Base-by-base conservation (phyloP, 1,140 invertebrate genomes). In the Thaumetopoea pityocampa region DNA sequence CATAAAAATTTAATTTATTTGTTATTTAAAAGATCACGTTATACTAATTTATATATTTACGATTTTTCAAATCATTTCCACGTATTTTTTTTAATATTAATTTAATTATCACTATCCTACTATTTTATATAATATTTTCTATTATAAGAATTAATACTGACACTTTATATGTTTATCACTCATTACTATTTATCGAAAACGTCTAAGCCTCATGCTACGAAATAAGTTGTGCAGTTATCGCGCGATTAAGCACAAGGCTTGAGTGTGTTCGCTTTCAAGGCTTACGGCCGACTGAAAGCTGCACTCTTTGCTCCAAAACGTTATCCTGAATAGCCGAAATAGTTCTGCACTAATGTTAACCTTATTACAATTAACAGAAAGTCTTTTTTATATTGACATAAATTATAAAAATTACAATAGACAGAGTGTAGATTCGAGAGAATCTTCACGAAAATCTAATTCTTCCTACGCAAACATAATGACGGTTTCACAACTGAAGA, bases 401-500 rank as follows among this genome's bases (percentile, higher is more conserved):
- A 30, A 10, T 30, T 15, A 34, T 35, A 45, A 33, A 49, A 60
- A 16, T 33, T 34, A 37, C 28, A 59, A 41, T 38, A 38, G 55
- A 48, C 58, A 57, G 49, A 64, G 50, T 47, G 50, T 46, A 45
- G 57, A 67, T 49, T 51, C 50, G 30, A 14, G 50, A 62, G 61
- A 64, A 62, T 54, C 51, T 57, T 67, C 65, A 67, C 53, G 51
- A 72, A 76, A 80, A 67, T 83, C 55, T 74, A 72, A 80, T 76
- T 79, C 70, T 79, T 79, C 58, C 49, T 70, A 56, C 71, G 45
- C 50, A 57, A 80, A 59, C 68, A 77, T 79, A 79, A 80, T 83
- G 79, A 80, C 71, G 59, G 60, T 54, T 83, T 82, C 77, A 66
- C 50, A 74, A 77, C 66, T 67, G 63, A 69, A 59, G 63, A 83